Percentiles rank a stretch among this genome's conserved stretches.
phyloP scores from a whole-genome alignment of 2,797 vertebrate genomes.

The Pyrocephalus nanus region DNA sequence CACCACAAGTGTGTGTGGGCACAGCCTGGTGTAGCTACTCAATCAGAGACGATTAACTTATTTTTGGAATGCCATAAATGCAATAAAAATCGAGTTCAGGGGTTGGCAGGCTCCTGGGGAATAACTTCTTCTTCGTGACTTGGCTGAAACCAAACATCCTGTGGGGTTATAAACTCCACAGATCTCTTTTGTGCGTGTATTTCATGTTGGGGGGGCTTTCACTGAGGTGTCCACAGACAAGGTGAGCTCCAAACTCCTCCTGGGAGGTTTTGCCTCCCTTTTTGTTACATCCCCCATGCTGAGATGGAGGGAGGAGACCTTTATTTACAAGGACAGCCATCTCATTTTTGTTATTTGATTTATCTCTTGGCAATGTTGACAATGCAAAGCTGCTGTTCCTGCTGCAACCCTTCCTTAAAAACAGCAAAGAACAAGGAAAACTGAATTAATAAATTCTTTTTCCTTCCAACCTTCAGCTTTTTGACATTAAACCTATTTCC shows the following conservation, averaged over 20 bases:
- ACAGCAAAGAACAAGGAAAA: not conserved
- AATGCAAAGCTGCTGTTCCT: not conserved
- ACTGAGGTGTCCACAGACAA: not conserved
- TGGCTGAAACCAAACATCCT: slow-evolving; percentile 33
- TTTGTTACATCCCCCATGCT: not conserved
- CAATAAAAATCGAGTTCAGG: slow-evolving; percentile 64
- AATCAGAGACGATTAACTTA: slow-evolving; percentile 69
- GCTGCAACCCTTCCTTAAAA: not conserved
- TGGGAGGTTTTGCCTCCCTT: not conserved
- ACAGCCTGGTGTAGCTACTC: slow-evolving; percentile 69
- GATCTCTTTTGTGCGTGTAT: not conserved
- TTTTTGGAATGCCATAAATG: slow-evolving; percentile 71
- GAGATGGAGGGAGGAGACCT: not conserved
- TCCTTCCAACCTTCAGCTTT: not conserved
- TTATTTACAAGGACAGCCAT: not conserved
- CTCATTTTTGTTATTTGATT: not conserved
- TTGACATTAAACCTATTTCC: not conserved
- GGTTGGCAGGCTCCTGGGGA: slow-evolving; percentile 34
- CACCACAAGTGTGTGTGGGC: slow-evolving; percentile 72
- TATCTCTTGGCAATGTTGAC: not conserved
- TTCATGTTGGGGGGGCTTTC: not conserved
- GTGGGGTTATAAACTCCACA: not conserved
- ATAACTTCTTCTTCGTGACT: slow-evolving; percentile 49
- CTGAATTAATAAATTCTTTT: not conserved
- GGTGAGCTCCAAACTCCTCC: not conserved